Conservation (phyloP, 2,888 invertebrate species). For the Synergus itoensis region DNA sequence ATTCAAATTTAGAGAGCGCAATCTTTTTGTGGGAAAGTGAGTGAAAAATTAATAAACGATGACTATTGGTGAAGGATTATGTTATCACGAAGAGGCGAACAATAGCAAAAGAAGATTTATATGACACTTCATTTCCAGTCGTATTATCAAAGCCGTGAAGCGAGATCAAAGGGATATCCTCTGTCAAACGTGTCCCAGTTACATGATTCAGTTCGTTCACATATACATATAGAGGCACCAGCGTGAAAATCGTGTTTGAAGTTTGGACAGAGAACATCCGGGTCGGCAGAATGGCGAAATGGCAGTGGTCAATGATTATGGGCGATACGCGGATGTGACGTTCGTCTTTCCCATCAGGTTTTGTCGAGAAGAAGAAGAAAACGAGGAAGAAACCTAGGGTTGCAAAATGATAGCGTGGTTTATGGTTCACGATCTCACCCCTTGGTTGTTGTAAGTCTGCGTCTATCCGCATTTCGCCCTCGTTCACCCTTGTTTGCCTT, state of each 20-base stretch:
- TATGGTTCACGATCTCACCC: conserved; percentile 27
- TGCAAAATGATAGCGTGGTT: conserved; percentile 2
- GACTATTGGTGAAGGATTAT: conserved; percentile 9
- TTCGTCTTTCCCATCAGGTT: conserved; percentile 53
- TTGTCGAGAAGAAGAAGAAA: conserved; percentile 38
- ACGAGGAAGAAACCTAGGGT: conserved; percentile 10
- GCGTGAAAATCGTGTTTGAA: conserved; percentile 56
- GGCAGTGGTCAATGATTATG: conserved; percentile 12
- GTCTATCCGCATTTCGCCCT: conserved; percentile 31
- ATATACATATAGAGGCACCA: background rate
- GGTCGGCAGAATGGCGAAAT: background rate
- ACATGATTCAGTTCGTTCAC: conserved; percentile 50
- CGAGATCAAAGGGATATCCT: conserved; percentile 51
- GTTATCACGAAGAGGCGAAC: conserved; percentile 8
- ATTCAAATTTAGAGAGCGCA: too few relatives aligned
- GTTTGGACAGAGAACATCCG: conserved; percentile 51
- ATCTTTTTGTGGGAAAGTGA: too few relatives aligned
- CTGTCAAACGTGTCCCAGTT: conserved; percentile 53
- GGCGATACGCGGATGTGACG: conserved; percentile 50
- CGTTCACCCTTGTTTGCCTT: conserved; percentile 32
- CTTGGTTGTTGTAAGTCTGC: conserved; percentile 12
- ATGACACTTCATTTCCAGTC: conserved; percentile 12
- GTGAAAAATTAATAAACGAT: background rate
- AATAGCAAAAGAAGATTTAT: conserved; percentile 15
- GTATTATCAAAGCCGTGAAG: conserved; percentile 35